phyloP scores from a whole-genome alignment of 1,140 invertebrate species.

The Rhyacophila brunnea region DNA sequence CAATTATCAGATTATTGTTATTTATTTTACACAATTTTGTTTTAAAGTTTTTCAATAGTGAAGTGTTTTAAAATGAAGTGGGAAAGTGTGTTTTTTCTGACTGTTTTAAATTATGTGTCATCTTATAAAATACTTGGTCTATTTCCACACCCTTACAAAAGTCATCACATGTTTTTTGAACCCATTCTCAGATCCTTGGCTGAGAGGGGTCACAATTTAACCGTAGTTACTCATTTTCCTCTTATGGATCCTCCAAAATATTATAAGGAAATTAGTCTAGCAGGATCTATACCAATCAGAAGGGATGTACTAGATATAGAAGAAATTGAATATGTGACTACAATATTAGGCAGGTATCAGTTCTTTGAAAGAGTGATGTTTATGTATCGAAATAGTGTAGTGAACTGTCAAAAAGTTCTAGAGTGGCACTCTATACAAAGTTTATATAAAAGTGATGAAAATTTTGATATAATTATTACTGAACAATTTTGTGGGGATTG shows the following conservation, averaged over 20 bases:
- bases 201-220: slow-evolving; percentile 65
- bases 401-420: slow-evolving; percentile 53
- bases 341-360: neutral
- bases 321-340: neutral
- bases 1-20: too few species aligned
- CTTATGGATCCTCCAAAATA: slow-evolving; percentile 49
- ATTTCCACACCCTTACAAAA: slow-evolving; percentile 63
- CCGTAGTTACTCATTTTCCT: slow-evolving; percentile 66
- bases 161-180: slow-evolving; percentile 68
- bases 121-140: slow-evolving; percentile 61
- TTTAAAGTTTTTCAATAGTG: too few species aligned
- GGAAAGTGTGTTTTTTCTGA: neutral
- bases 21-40: too few species aligned
- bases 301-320: slow-evolving; percentile 1
- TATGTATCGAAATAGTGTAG: slow-evolving; percentile 3
- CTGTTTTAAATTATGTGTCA: neutral
- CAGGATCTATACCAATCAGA: slow-evolving; percentile 25
- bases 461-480: slow-evolving; percentile 61
- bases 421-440: slow-evolving; percentile 51
- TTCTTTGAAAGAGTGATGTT: neutral
- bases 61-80: too few species aligned
- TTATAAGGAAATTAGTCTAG: slow-evolving; percentile 58
- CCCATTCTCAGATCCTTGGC: slow-evolving; percentile 63
- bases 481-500: slow-evolving; percentile 66
- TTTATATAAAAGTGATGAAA: slow-evolving; percentile 47